These are phyloP conservation scores for Tetrax tetrax DNA, from an alignment of 2,113 vertebrate species.

Conservation along the genomic window DNA sequence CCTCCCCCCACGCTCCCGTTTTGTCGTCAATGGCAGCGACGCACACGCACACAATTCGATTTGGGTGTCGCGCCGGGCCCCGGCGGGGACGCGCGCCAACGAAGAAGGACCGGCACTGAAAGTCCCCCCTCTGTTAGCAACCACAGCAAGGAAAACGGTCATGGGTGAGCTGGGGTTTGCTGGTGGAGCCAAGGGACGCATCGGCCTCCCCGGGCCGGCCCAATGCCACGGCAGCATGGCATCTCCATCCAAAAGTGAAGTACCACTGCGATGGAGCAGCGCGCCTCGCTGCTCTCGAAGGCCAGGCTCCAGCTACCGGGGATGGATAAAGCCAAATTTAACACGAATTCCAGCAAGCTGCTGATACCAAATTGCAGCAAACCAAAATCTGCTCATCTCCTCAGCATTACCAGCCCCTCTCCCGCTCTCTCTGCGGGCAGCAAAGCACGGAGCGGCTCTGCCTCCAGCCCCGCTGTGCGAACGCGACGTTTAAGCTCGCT, in stretches of 20 bases:
- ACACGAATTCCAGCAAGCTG: neutral
- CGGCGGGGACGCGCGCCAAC: too few relatives aligned
- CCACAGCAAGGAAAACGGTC: too few relatives aligned
- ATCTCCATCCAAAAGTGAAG: neutral
- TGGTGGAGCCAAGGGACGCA: too few relatives aligned
- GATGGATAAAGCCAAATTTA: neutral
- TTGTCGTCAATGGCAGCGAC: too few relatives aligned
- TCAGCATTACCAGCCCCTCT: fast-evolving
- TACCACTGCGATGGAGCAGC: neutral
- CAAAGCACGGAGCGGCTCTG: fast-evolving
- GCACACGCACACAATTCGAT: too few relatives aligned
- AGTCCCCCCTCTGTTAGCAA: too few relatives aligned
- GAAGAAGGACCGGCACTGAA: too few relatives aligned
- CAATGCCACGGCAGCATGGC: too few relatives aligned
- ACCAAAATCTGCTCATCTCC: neutral
- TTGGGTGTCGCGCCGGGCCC: too few relatives aligned
- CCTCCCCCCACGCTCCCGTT: too few relatives aligned
- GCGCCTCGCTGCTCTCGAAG: neutral
- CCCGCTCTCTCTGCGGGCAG: neutral
- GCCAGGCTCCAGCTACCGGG: neutral
- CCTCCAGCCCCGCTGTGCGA: neutral
- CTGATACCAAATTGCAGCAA: neutral
- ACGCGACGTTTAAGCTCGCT: fast-evolving
- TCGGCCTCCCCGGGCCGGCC: too few relatives aligned
- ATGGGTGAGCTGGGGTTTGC: too few relatives aligned